phyloP scores from a whole-genome alignment of 1,140 invertebrate species.

The Dinoponera quadriceps region DNA sequence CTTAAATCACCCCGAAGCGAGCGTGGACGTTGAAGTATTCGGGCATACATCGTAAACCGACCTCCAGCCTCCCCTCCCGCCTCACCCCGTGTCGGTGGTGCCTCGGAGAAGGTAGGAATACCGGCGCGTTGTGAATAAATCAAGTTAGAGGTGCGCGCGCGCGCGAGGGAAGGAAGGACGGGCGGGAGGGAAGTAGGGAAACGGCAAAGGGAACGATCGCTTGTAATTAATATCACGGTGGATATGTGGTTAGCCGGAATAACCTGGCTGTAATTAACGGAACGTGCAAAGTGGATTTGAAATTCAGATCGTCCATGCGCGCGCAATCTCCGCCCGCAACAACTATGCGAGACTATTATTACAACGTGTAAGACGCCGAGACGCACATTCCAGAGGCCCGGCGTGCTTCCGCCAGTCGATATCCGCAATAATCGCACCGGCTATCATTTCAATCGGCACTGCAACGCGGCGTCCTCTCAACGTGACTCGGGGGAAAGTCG shows the following conservation, averaged over 20 bases:
- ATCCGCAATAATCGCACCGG: constrained; percentile 24
- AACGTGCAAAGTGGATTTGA: constrained; percentile 45
- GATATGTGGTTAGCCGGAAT: constrained; percentile 37
- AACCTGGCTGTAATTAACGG: constrained; percentile 34
- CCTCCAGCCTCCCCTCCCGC: too few species aligned
- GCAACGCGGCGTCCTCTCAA: too few species aligned
- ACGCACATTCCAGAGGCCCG: not conserved
- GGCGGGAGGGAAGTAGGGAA: not conserved
- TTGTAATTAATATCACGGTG: constrained; percentile 53
- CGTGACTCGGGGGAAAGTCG: too few species aligned
- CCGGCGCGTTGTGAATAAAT: constrained; percentile 38
- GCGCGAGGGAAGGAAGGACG: not conserved
- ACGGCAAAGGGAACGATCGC: constrained; percentile 39
- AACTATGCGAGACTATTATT: constrained; percentile 32
- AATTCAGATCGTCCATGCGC: constrained; percentile 55
- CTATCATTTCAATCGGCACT: constrained; percentile 40
- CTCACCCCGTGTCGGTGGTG: not conserved
- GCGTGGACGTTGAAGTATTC: constrained; percentile 53
- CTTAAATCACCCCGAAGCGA: constrained; percentile 68
- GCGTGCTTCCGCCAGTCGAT: constrained; percentile 23
- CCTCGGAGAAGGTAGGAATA: constrained; percentile 11
- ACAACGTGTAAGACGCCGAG: constrained; percentile 44
- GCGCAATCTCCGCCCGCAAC: constrained; percentile 15
- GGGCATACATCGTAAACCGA: constrained; percentile 30
- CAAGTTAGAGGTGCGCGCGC: constrained; percentile 20